Conservation (phyloP, 1,140 invertebrate species). For the Macrobrachium rosenbergii region DNA sequence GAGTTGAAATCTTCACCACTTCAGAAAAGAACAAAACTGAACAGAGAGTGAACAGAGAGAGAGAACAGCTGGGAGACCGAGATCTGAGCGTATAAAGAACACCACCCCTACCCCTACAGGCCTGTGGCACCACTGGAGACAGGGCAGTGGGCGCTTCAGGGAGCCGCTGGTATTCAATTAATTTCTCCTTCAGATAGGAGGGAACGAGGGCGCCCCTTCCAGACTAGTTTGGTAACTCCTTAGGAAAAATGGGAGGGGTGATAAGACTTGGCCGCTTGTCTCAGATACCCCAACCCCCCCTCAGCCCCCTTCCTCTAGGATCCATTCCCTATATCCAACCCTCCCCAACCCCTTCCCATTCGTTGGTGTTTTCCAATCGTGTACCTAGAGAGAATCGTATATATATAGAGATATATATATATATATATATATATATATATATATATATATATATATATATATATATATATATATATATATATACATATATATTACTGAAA, state of each 20-base stretch:
- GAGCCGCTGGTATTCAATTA: constrained; percentile 5
- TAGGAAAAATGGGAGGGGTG: constrained; percentile 15
- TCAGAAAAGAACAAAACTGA: too few relatives aligned
- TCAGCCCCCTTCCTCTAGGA: neutral
- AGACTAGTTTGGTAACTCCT: constrained; percentile 20
- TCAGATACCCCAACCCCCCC: neutral
- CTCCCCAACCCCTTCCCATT: neutral
- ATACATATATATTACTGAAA: too few relatives aligned
- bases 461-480: too few relatives aligned
- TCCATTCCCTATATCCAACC: too few relatives aligned
- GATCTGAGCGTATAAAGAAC: neutral
- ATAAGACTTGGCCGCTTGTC: constrained; percentile 8
- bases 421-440: too few relatives aligned
- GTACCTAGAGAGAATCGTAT: too few relatives aligned
- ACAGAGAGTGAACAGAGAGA: too few relatives aligned
- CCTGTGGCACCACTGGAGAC: neutral
- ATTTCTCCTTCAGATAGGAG: neutral
- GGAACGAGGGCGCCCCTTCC: neutral
- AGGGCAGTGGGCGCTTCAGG: neutral
- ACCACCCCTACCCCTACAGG: neutral
- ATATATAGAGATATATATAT: too few relatives aligned
- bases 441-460: too few relatives aligned
- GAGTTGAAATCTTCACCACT: too few relatives aligned
- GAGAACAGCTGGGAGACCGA: too few relatives aligned
- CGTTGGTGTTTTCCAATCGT: neutral